A percentile compares a stretch with the other conserved stretches of the same genome.
Evolutionary conservation across 1,140 invertebrate genomes (phyloP).

Genomic region (Drosophila gunungcola): DNA sequence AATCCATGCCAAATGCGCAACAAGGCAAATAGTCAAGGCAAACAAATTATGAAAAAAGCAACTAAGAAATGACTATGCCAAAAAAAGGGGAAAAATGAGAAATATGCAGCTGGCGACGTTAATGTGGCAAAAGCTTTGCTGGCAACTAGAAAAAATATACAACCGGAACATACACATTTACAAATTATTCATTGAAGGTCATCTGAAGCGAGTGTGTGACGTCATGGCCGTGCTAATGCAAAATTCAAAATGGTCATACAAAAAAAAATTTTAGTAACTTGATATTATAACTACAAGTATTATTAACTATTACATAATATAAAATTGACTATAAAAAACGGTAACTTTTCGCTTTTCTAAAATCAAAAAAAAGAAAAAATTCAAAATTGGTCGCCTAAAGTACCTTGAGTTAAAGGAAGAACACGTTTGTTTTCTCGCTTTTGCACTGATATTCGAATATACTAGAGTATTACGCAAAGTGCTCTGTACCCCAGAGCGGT

Average conservation of each 20-base stretch:
- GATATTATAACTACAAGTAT: no score
- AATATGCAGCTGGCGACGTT: constrained; percentile 59
- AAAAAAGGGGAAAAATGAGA: constrained; percentile 36
- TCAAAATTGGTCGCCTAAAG: no score
- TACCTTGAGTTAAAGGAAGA: no score
- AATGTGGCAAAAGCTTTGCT: constrained; percentile 62
- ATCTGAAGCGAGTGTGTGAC: constrained; percentile 43
- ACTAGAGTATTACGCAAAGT: no score
- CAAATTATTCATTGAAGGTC: constrained; percentile 47
- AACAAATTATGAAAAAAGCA: constrained; percentile 64
- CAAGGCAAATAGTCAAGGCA: constrained; percentile 66
- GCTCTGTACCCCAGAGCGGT: background rate
- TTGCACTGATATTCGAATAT: no score
- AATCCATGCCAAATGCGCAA: constrained; percentile 57
- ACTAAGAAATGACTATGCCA: constrained; percentile 62
- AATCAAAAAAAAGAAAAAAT: no score
- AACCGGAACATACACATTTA: background rate
- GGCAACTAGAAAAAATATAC: constrained; percentile 21
- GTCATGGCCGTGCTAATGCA: constrained; percentile 56
- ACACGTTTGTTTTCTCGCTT: no score
- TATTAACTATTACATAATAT: no score
- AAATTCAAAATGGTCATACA: constrained; percentile 49
- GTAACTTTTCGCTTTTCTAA: no score
- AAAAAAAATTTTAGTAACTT: no score
- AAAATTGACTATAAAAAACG: no score